Conservation (phyloP, 2,113 vertebrate genomes). For the Xiphophorus couchianus region DNA sequence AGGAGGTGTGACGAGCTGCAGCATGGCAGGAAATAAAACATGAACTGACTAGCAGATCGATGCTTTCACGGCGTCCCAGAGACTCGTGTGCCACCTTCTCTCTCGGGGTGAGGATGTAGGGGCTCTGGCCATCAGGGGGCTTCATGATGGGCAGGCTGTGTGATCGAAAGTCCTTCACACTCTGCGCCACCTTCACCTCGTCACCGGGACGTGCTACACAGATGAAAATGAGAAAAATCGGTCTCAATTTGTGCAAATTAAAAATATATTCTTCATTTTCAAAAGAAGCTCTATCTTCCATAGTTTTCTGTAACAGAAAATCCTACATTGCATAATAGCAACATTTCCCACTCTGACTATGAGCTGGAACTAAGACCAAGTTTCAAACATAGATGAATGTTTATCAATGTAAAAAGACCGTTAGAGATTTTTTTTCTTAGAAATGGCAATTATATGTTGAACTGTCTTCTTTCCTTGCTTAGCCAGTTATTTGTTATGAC, state of each 20-base stretch:
- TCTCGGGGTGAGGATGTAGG: conserved; percentile 71
- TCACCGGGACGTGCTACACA: conserved; percentile 86
- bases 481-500: too few species aligned
- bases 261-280: neutral
- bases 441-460: too few species aligned
- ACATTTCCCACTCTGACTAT: neutral
- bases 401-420: too few species aligned
- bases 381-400: too few species aligned
- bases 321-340: neutral
- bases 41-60: conserved; percentile 86
- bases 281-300: neutral
- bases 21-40: too few species aligned
- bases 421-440: too few species aligned
- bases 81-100: conserved; percentile 80
- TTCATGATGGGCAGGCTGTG: conserved; percentile 88
- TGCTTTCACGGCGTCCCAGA: conserved; percentile 76
- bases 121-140: conserved; percentile 61
- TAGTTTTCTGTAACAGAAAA: neutral
- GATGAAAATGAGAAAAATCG: neutral
- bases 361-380: too few species aligned
- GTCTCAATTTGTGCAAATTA: neutral
- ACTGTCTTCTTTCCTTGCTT: too few species aligned
- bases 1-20: neutral
- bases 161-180: conserved; percentile 84
- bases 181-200: conserved; percentile 91